Evolutionary conservation across 2,888 invertebrate genomes (phyloP), one percentile per base, ranked within the genome.

Genomic region (Caenorhabditis macrosperma): DNA sequence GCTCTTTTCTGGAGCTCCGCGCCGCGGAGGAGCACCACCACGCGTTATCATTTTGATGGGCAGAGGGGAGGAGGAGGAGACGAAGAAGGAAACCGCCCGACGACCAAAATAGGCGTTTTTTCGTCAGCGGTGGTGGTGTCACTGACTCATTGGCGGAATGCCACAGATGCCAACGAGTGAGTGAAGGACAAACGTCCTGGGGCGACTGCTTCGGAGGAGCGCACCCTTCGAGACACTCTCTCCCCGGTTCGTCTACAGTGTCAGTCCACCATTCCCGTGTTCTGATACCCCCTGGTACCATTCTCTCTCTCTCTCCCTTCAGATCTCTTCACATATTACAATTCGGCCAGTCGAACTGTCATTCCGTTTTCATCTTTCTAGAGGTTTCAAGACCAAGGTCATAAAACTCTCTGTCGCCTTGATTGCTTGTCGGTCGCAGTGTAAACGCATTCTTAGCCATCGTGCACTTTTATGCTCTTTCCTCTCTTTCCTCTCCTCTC

Each of bases 21-120:
- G n/a, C 44, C 44, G 17, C 15, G 6, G 26, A 52, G 26, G 3
- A 26, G 26, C 38, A 57, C 38, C 57, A 17, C 38, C 44, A 30
- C 28, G 44, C 30, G 33, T 61, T 61, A 61, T 61, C 61, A 61
- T 33, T 68, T 54, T 69, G 7, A 69, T 60, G 55, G 33, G 57
- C 20, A n/a, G n/a, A n/a, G n/a, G n/a, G n/a, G 46, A 22, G 22
- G 46, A 3, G 20, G 20, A n/a, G n/a, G 41, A n/a, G 41, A 3
- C n/a, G 20, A n/a, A 15, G 41, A n/a, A 38, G 24, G 38, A 66
- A 41, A 26, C 1, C 17, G 7, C 6, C 33, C 33, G 33, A 44
- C 6, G 24, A 24, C 35, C 48, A 44, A 63, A 59, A 59, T 68
- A 68, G 68, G 68, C 68, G 59, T 68, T 68, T 68, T 67, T 67